phyloP scores from a whole-genome alignment of 2,888 invertebrate species.

The Ectemnius continuus region DNA sequence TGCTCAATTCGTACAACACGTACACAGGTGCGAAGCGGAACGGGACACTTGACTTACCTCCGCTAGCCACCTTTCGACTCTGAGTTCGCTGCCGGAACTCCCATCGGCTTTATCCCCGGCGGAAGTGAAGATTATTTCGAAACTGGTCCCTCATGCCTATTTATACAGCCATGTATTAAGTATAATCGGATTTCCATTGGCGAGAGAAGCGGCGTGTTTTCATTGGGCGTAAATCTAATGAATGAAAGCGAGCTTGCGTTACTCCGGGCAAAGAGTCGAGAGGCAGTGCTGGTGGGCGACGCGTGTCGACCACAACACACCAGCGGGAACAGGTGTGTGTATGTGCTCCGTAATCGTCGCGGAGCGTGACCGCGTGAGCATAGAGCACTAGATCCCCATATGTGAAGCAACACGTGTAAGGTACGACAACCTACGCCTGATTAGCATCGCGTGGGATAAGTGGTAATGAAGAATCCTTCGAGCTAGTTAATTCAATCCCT shows the following conservation, averaged over 20 bases:
- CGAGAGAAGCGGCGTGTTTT: no score
- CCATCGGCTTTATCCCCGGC: slow-evolving; percentile 24
- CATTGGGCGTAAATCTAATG: no score
- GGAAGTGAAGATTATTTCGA: background rate
- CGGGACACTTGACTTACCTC: slow-evolving; percentile 24
- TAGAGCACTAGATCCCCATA: slow-evolving; percentile 22
- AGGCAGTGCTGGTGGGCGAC: slow-evolving; percentile 39
- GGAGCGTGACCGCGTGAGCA: slow-evolving; percentile 39
- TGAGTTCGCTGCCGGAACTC: slow-evolving; percentile 24
- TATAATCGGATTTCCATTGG: no score
- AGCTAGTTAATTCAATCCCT: background rate
- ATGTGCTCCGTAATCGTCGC: slow-evolving; percentile 38
- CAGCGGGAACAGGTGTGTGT: slow-evolving; percentile 48
- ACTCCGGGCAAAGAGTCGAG: no score
- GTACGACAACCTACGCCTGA: slow-evolving; percentile 60
- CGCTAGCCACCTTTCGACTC: slow-evolving; percentile 10
- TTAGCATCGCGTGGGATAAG: slow-evolving; percentile 60
- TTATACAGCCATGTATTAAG: no score
- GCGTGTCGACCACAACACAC: slow-evolving; percentile 44
- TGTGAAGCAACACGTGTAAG: slow-evolving; percentile 37
- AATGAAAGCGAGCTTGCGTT: no score
- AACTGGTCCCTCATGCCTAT: background rate
- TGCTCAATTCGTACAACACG: slow-evolving; percentile 45
- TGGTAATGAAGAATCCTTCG: slow-evolving; percentile 13
- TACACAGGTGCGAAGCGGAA: slow-evolving; percentile 23